Conservation (phyloP, 2,888 invertebrate species). For the Alcis repandata region DNA sequence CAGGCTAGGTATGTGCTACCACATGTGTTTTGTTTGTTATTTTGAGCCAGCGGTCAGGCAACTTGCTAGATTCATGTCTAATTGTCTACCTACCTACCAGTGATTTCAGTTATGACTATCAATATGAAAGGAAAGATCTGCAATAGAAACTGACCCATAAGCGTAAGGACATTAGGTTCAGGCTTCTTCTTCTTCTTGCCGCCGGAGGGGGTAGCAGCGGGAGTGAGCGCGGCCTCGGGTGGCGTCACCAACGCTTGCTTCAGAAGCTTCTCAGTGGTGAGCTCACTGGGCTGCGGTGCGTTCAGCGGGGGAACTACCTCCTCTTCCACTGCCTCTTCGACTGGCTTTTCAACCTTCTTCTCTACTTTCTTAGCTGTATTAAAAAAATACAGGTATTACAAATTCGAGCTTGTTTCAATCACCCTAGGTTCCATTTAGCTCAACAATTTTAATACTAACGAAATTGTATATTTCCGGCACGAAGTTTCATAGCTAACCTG, state of each 20-base stretch:
- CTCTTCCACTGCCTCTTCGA: constrained; percentile 63
- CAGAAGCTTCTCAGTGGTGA: constrained; percentile 79
- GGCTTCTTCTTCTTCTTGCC: constrained; percentile 80
- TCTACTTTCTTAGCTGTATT: constrained; percentile 71
- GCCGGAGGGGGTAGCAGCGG: constrained; percentile 60
- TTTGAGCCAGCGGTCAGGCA: background rate
- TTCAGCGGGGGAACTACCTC: constrained; percentile 76
- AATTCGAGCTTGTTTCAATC: no score
- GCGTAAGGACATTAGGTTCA: constrained; percentile 74
- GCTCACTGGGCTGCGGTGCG: constrained; percentile 76
- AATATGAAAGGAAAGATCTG: background rate
- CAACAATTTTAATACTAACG: background rate
- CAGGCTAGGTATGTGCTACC: no score
- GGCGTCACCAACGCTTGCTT: constrained; percentile 65
- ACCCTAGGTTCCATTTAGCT: background rate
- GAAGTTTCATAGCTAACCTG: no score
- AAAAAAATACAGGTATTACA: background rate
- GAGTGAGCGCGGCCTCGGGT: constrained; percentile 43
- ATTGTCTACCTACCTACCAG: no score
- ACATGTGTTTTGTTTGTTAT: background rate
- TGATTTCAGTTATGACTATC: no score
- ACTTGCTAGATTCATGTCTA: background rate
- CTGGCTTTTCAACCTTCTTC: constrained; percentile 59
- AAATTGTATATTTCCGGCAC: background rate
- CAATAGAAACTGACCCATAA: constrained; percentile 70